Evolutionary conservation across 2,888 invertebrate species (phyloP), one percentile per base, ranked within the genome.

Genomic region (Thera britannica): DNA sequence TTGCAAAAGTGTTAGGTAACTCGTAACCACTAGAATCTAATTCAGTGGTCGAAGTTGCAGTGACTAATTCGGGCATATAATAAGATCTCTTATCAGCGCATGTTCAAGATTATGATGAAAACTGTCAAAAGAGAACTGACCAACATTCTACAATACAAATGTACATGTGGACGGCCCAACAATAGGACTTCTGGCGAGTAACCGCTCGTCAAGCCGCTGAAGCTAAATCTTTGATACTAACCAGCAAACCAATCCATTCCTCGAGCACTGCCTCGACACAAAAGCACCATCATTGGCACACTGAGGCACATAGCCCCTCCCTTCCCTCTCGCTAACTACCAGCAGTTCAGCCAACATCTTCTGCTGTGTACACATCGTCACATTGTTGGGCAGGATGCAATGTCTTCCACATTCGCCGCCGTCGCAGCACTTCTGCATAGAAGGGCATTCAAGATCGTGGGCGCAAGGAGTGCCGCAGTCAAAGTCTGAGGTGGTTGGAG

Each of bases 201-300:
- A 23, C 23, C 23, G 23, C 23, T 23, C 23, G 23, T 23, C 23
- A 23, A 23, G 23, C 23, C 23, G 23, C 23, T 41, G 7, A 1
- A 41, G 3, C 41, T 41, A 7, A 41, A 41, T 36, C 5, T 4
- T 5, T n/a, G 38, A 62, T 44, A 66, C 88, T 82, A 51, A 93
- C 98, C 98, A 98, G 84, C 98, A 98, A 73, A 98, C 97, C 38
- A 97, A 87, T 38, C 97, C 97, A 84, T 98, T 98, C 66, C 97
- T 94, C 0, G 97, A 97, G 84, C 98, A 98, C 81, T 98, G 98
- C 71, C 94, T 95, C 0, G 96, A 94, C 41, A 96, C 92, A 83
- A 97, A 98, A 61, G 95, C 94, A 0, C 98, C 97, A 70, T 96
- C 96, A 59, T 83, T 86, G 41, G 94, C 94, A 80, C 98, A 98